Conservation (phyloP, 2,113 vertebrate genomes). For the Alexandromys fortis region DNA sequence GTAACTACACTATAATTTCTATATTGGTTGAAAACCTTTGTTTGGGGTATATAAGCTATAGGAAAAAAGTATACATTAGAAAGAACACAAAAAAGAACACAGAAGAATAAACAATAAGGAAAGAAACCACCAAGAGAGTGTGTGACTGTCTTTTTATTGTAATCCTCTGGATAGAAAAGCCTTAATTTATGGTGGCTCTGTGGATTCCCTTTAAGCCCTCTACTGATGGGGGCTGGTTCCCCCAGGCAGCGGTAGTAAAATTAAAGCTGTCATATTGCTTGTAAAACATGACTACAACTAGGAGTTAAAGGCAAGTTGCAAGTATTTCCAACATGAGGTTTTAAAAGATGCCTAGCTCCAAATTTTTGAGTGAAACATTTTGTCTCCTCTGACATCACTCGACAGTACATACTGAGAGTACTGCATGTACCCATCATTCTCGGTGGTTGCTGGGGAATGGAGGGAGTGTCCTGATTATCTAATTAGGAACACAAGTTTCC, state of each 20-base stretch:
- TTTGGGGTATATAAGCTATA: too few relatives aligned
- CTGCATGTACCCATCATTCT: neutral
- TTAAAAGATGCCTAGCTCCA: neutral
- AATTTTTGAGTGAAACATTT: conserved; percentile 26
- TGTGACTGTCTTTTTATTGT: too few relatives aligned
- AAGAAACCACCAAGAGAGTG: too few relatives aligned
- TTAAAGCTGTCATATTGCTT: neutral
- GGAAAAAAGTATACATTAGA: too few relatives aligned
- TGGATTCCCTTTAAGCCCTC: too few relatives aligned
- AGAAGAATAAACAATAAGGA: too few relatives aligned
- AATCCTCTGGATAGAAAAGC: too few relatives aligned
- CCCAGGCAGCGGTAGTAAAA: neutral
- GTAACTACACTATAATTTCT: too few relatives aligned
- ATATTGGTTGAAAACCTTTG: too few relatives aligned
- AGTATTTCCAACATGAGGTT: neutral
- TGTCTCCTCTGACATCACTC: neutral
- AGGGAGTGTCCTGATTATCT: neutral
- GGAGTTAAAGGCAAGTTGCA: neutral
- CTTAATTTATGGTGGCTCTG: too few relatives aligned
- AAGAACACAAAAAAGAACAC: too few relatives aligned
- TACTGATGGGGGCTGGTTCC: too few relatives aligned
- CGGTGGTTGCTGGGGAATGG: neutral
- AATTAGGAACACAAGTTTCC: neutral
- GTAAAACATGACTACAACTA: neutral
- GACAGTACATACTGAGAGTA: neutral